Conservation (phyloP, 2,113 vertebrate genomes). For the Verasper variegatus region DNA sequence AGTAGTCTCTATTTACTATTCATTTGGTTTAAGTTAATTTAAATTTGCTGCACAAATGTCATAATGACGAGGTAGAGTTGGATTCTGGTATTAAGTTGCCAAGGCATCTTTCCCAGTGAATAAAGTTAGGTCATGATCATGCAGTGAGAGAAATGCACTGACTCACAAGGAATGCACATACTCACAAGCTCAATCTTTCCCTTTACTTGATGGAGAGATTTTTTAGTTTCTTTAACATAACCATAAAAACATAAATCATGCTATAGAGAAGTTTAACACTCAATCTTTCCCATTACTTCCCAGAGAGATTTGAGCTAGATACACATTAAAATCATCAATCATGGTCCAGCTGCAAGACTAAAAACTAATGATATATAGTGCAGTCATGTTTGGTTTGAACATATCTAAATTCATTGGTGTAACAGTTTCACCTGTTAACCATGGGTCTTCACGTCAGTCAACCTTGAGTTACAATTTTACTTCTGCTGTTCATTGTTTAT, state of each 20-base stretch:
- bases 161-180: background rate
- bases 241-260: background rate
- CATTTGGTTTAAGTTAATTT: background rate
- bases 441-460: too few relatives aligned
- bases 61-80: too few relatives aligned
- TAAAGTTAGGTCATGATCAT: background rate
- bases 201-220: background rate
- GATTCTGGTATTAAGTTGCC: background rate
- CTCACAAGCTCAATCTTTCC: background rate
- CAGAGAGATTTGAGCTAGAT: too few relatives aligned
- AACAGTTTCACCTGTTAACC: too few relatives aligned
- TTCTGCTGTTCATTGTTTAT: too few relatives aligned
- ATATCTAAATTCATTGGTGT: too few relatives aligned
- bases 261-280: background rate
- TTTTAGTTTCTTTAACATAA: background rate
- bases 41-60: background rate
- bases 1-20: background rate
- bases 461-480: too few relatives aligned
- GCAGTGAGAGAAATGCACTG: background rate
- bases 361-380: too few relatives aligned
- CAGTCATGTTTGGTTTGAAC: too few relatives aligned
- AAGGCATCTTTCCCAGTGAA: background rate
- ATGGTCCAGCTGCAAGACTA: too few relatives aligned
- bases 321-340: too few relatives aligned
- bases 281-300: too few relatives aligned